Evolutionary conservation across 2,113 vertebrate species (phyloP).

Genomic region (Promerops cafer): DNA sequence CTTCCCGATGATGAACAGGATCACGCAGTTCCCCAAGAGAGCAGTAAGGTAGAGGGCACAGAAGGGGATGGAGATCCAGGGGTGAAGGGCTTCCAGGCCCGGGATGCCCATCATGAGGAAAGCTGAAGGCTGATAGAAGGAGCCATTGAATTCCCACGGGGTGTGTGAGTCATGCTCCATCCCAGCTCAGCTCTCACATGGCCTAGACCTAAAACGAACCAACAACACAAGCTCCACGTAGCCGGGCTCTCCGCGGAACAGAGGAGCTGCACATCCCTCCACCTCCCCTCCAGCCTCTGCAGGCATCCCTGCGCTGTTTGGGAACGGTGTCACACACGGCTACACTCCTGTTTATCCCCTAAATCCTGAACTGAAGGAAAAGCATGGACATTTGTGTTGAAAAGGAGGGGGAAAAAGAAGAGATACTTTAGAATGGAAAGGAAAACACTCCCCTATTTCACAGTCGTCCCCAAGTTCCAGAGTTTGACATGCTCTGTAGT

Average conservation of each 20-base stretch:
- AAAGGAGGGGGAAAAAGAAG: rapidly evolving
- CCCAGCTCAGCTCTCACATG: slow-evolving; percentile 13
- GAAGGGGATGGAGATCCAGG: slow-evolving; percentile 68
- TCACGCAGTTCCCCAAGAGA: slow-evolving; percentile 59
- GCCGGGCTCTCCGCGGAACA: neutral
- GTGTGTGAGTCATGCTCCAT: slow-evolving; percentile 15
- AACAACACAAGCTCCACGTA: neutral
- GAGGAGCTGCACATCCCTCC: neutral
- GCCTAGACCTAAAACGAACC: slow-evolving; percentile 32
- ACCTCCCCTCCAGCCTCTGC: neutral
- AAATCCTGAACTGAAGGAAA: neutral
- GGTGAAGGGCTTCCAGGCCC: slow-evolving; percentile 34
- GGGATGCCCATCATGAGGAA: slow-evolving; percentile 66
- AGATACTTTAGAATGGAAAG: neutral
- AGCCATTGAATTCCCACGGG: neutral
- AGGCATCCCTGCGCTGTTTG: neutral
- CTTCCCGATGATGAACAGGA: slow-evolving; percentile 53
- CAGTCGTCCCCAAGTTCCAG: neutral
- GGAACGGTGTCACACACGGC: too few relatives aligned
- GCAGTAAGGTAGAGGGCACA: slow-evolving; percentile 46
- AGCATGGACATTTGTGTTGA: too few relatives aligned
- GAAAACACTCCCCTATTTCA: neutral
- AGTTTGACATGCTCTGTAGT: neutral
- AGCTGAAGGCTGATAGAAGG: slow-evolving; percentile 56
- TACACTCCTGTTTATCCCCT: neutral